Evolutionary conservation across 2,113 vertebrate species (phyloP).

Genomic region (Sebastes schlegelii): DNA sequence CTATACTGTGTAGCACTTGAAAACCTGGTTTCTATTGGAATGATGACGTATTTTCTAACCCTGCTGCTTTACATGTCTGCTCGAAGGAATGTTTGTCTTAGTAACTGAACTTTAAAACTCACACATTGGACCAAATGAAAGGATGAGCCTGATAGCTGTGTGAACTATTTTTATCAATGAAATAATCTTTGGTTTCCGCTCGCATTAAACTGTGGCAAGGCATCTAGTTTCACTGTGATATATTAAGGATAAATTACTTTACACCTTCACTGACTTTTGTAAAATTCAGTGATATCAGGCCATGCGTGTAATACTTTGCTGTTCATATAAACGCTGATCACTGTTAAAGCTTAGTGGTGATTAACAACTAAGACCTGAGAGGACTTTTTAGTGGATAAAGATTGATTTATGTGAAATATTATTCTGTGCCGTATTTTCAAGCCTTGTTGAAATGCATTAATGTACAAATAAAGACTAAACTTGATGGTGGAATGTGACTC

Average conservation of each 20-base stretch:
- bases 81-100: conserved; percentile 5
- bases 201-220: conserved; percentile 63
- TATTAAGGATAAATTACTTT: conserved; percentile 38
- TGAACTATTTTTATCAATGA: conserved; percentile 22
- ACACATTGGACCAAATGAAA: conserved; percentile 13
- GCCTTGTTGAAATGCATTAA: conserved; percentile 68
- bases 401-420: conserved; percentile 63
- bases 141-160: not conserved
- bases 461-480: conserved; percentile 77
- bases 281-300: conserved; percentile 38
- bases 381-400: conserved; percentile 31
- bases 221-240: conserved; percentile 76
- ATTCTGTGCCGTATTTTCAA: conserved; percentile 66
- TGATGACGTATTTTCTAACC: conserved; percentile 24
- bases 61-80: conserved; percentile 33
- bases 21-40: conserved; percentile 29
- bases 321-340: conserved; percentile 62
- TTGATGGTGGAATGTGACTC: conserved; percentile 67
- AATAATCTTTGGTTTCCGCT: conserved; percentile 37
- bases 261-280: conserved; percentile 51
- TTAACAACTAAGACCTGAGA: conserved; percentile 45
- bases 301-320: conserved; percentile 51
- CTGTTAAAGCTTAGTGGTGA: conserved; percentile 57
- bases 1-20: conserved; percentile 27
- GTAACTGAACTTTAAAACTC: conserved; percentile 11